phyloP scores from a whole-genome alignment of 2,888 invertebrate genomes.

The Gortyna flavago region DNA sequence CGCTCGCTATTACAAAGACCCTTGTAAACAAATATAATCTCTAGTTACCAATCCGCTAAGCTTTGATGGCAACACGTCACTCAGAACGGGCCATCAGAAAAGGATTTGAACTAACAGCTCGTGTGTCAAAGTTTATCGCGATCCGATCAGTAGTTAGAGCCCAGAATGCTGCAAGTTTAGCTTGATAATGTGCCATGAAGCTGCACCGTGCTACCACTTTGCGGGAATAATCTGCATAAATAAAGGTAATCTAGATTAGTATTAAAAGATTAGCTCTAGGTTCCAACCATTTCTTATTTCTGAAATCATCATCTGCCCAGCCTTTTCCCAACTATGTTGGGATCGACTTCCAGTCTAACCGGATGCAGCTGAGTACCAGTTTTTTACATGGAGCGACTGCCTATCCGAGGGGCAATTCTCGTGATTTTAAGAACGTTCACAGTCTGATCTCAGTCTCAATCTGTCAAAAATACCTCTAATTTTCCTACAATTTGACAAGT shows the following conservation, averaged over 20 bases:
- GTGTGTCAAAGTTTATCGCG: constrained; percentile 55
- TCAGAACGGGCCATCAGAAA: constrained; percentile 53
- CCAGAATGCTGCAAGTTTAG: constrained; percentile 27
- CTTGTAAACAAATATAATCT: constrained; percentile 46
- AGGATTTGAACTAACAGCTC: constrained; percentile 54
- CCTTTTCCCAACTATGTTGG: background rate
- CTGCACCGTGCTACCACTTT: constrained; percentile 12
- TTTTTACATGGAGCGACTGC: background rate
- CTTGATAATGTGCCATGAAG: constrained; percentile 22
- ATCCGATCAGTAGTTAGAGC: constrained; percentile 49
- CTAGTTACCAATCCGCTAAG: constrained; percentile 44
- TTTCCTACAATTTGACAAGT: too few relatives aligned
- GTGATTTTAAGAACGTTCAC: too few relatives aligned
- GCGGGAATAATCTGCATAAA: constrained; percentile 17
- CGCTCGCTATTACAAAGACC: constrained; percentile 9
- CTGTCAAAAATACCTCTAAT: too few relatives aligned
- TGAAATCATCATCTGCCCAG: background rate
- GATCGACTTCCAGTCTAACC: background rate
- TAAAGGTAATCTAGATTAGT: constrained; percentile 20
- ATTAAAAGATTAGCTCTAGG: constrained; percentile 1
- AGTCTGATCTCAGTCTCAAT: too few relatives aligned
- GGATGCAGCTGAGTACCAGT: background rate
- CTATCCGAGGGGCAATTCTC: too few relatives aligned
- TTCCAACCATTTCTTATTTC: background rate
- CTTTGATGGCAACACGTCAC: constrained; percentile 47